phyloP scores from a whole-genome alignment of 2,113 vertebrate genomes.

The Menura novaehollandiae region DNA sequence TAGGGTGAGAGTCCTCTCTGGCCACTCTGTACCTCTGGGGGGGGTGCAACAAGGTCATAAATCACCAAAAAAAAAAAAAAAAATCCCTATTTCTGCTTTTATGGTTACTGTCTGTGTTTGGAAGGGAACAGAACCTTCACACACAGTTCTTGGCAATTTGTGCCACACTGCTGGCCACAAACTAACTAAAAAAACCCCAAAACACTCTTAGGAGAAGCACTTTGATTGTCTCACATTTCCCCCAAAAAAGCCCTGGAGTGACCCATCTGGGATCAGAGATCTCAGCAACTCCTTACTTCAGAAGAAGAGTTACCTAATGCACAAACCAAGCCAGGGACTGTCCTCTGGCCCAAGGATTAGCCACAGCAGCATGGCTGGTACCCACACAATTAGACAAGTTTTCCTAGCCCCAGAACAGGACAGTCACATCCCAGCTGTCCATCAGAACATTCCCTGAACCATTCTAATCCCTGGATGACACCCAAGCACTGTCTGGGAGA shows the following conservation, averaged over 20 bases:
- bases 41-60: neutral
- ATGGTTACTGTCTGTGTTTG: neutral
- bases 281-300: neutral
- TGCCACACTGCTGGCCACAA: neutral
- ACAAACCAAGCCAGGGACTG: too few relatives aligned
- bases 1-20: neutral
- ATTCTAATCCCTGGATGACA: too few relatives aligned
- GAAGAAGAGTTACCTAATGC: neutral
- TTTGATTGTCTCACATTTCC: neutral
- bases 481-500: too few relatives aligned
- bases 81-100: neutral
- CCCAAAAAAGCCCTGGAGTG: neutral
- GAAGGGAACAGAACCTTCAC: neutral
- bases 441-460: too few relatives aligned
- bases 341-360: too few relatives aligned
- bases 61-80: neutral
- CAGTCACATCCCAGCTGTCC: too few relatives aligned
- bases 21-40: neutral
- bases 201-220: neutral
- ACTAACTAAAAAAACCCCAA: rapidly evolving
- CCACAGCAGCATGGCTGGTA: too few relatives aligned
- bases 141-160: neutral
- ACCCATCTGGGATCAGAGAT: neutral
- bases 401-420: too few relatives aligned
- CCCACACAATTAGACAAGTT: too few relatives aligned